Evolutionary conservation across 2,888 invertebrate species (phyloP), one percentile per base, ranked within the genome.

Genomic region (Arge pagana): DNA sequence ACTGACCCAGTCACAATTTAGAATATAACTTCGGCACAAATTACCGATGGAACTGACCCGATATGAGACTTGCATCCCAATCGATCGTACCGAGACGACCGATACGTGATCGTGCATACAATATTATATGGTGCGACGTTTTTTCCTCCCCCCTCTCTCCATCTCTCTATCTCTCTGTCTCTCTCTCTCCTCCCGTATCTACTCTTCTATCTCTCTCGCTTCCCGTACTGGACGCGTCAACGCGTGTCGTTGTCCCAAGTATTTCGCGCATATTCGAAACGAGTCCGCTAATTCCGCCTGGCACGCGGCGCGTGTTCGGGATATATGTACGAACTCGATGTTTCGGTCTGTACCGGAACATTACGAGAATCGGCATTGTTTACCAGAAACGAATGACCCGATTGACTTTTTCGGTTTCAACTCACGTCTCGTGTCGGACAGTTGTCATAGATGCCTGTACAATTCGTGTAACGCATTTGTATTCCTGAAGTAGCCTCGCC

Each of bases 1-100:
- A 51, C 50, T 51, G 36, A 51, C 50, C 50, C 28, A 42, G 19
- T 50, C 55, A 62, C 62, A 66, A 66, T 71, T 71, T 70, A 65
- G 71, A 72, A 72, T 72, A 72, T 71, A 68, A 71, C 67, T 71
- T 69, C 66, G 61, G 62, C 56, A 37, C 57, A 55, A 60, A 59
- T 51, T 54, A 24, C 63, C 66, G 70, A 70, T 70, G 70, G 67
- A 68, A 64, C 57, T 60, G 54, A 50, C 42, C 53, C 56, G 55
- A 57, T 58, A 59, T 61, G 60, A 61, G 65, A 50, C 56, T 52
- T 58, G 64, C 62, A 63, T 65, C 61, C 57, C 52, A 60, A 63
- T 51, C 33, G 39, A 33, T 24, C 50, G 19, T 16, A 23, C 33
- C 18, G n/a, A 39, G 28, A 18, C 8, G 13, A 15, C 31, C 42